Evolutionary conservation across 2,888 invertebrate species (phyloP).

Genomic region (Drosophila nr. perissopoda): DNA sequence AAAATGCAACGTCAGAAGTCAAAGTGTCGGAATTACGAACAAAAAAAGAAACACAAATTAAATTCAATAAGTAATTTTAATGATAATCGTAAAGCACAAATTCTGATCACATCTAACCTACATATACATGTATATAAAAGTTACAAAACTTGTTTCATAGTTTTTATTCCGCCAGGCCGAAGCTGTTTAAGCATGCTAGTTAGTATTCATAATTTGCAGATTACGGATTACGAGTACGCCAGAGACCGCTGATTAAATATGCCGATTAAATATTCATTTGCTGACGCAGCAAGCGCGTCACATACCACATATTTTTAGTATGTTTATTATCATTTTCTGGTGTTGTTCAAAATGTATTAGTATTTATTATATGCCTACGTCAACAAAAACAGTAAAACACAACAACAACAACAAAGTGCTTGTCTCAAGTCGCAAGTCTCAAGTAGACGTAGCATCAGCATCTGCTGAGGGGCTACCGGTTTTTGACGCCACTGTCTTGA

Average conservation of each 20-base stretch:
- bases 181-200: conserved; percentile 31
- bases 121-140: conserved; percentile 8
- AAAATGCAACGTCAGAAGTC: conserved; percentile 9
- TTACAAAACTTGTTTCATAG: conserved; percentile 1
- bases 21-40: conserved; percentile 15
- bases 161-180: neutral
- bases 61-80: neutral
- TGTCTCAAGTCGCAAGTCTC: conserved; percentile 33
- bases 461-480: conserved; percentile 60
- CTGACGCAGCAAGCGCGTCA: conserved; percentile 76
- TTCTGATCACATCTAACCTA: conserved; percentile 20
- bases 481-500: conserved; percentile 44
- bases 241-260: conserved; percentile 61
- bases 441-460: conserved; percentile 47
- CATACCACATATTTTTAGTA: conserved; percentile 54
- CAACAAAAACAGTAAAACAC: conserved; percentile 46
- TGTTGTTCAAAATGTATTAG: conserved; percentile 28
- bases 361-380: conserved; percentile 67
- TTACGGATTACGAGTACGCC: conserved; percentile 62
- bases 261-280: conserved; percentile 76
- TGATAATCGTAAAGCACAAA: neutral
- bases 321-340: neutral
- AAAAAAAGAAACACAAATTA: neutral
- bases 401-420: conserved; percentile 33
- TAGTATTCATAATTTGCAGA: conserved; percentile 61